These are phyloP conservation scores for Cephonodes hylas DNA, from an alignment of 2,888 invertebrate genomes.

Conservation along the genomic window DNA sequence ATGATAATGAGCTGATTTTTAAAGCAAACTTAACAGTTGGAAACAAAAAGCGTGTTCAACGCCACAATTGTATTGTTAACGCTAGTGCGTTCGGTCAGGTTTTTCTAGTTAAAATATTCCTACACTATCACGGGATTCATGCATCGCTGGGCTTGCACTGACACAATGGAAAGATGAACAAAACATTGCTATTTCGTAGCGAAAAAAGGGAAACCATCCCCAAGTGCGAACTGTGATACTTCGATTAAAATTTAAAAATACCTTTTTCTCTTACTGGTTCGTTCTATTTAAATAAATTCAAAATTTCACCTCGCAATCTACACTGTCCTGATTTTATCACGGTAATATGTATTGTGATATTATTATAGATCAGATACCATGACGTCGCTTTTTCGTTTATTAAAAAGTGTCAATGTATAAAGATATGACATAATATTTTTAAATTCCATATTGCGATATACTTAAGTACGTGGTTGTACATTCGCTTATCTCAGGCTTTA, in stretches of 20 bases:
- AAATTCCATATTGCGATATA: too few species aligned
- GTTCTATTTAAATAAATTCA: too few species aligned
- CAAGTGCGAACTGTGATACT: conserved; percentile 34
- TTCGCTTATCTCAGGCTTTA: too few species aligned
- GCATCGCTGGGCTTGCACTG: conserved; percentile 63
- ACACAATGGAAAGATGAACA: conserved; percentile 70
- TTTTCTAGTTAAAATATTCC: conserved; percentile 64
- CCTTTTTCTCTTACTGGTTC: too few species aligned
- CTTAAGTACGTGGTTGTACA: too few species aligned
- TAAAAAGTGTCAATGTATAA: too few species aligned
- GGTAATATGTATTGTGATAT: too few species aligned
- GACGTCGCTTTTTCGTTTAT: too few species aligned
- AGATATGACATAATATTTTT: too few species aligned
- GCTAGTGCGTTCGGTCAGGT: conserved; percentile 41
- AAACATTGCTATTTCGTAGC: conserved; percentile 47
- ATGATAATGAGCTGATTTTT: not conserved
- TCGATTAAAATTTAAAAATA: conserved; percentile 27
- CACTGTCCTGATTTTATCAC: too few species aligned
- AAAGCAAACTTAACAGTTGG: not conserved
- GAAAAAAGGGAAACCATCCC: conserved; percentile 36
- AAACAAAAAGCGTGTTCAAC: not conserved
- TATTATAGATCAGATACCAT: too few species aligned
- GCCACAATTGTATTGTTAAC: conserved; percentile 22
- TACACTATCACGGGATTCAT: conserved; percentile 69
- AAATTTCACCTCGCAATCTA: too few species aligned